Base-by-base conservation (phyloP, 1,140 invertebrate species). In the Rhyzopertha dominica region DNA sequence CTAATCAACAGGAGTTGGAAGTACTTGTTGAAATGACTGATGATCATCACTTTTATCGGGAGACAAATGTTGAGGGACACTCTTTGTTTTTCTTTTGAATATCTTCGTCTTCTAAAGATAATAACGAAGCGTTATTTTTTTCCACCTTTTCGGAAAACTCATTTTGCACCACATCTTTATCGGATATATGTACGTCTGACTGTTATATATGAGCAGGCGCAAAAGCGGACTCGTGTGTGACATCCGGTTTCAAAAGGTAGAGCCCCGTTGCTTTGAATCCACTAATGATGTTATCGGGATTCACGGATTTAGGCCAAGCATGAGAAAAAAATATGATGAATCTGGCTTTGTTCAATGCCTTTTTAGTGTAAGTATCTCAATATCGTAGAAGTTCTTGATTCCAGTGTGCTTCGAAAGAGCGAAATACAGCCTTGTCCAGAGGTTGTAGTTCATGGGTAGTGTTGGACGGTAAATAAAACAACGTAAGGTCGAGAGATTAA, bases 361-460 rank as follows among this genome's bases (percentile, higher is more conserved):
- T 26, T 8, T 26, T 7, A 26, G 24, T 26, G n/a, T 26, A n/a
- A 8, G n/a, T 7, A 26, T 26, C 24, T n/a, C 24, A 26, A 26
- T 26, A 26, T 26, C 24, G 24, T 8, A 26, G 24, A 7, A 26
- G n/a, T 47, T 64, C 54, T 43, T 60, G 32, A 51, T 66, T 58
- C 65, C 62, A 62, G 36, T 56, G 52, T 25, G 49, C 43, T 47
- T 64, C 57, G 24, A 55, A 65, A 2, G 55, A 53, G 42, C 38
- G 31, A 43, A 54, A 55, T 1, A 62, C 53, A 13, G 51, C 29
- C 52, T 62, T 65, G 43, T 66, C 55, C n/a, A 67, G 47, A 1
- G 60, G 65, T 45, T 68, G 65, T 7, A 66, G 43, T 51, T 65
- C 61, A 40, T 64, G 62, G 2, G 59, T 65, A 1, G 58, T 65